phyloP scores from a whole-genome alignment of 2,888 invertebrate species.

The Digitonthophagus gazella region DNA sequence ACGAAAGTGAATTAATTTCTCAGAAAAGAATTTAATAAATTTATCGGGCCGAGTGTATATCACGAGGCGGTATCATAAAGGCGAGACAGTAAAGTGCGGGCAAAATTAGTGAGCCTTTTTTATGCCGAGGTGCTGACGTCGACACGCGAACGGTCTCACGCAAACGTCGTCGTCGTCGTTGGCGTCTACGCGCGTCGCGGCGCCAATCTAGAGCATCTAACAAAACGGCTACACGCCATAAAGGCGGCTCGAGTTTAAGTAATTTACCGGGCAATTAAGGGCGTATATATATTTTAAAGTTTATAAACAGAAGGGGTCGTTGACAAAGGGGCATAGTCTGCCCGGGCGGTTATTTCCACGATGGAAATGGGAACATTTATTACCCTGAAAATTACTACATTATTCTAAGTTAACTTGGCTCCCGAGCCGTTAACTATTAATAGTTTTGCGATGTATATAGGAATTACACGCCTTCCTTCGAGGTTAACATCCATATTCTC shows the following conservation, averaged over 20 bases:
- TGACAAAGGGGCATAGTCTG: not conserved
- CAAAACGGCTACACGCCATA: conserved; percentile 15
- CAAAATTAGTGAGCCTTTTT: conserved; percentile 15
- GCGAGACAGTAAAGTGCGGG: conserved; percentile 12
- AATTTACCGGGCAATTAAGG: conserved; percentile 15
- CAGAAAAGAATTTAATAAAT: conserved; percentile 15
- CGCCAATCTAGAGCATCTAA: conserved; percentile 15
- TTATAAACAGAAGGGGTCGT: not conserved
- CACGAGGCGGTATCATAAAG: conserved; percentile 13
- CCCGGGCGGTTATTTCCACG: not conserved
- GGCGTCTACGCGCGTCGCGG: not conserved
- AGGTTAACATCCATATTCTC: not conserved
- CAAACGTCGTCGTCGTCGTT: not conserved
- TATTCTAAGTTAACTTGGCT: not conserved
- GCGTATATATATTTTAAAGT: conserved; percentile 2
- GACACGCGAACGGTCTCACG: conserved; percentile 9
- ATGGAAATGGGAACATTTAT: not conserved
- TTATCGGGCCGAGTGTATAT: conserved; percentile 5
- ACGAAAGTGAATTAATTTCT: not conserved
- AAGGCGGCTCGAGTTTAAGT: conserved; percentile 12
- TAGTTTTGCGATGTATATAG: not conserved
- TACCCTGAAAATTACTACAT: not conserved
- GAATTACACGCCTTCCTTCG: not conserved
- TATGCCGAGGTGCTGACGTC: conserved; percentile 11
- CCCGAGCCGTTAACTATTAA: not conserved